Evolutionary conservation across 35 echinoderm and acorn worm species (phyloP), one percentile per base, ranked within the genome.

Genomic region (Acanthaster planci): DNA sequence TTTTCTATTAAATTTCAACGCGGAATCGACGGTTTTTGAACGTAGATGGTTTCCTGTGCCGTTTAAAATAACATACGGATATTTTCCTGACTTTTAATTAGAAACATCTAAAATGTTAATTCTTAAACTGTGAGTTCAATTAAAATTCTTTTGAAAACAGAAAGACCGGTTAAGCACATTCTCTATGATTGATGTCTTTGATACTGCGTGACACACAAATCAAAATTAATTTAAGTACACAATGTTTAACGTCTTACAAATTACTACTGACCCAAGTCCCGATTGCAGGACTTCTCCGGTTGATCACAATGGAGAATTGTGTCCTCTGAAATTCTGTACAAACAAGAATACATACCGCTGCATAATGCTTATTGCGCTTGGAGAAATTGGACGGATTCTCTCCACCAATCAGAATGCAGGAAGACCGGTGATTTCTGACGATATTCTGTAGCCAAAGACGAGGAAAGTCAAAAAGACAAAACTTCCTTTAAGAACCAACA

Each of bases 351-450:
- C 64, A 72, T 72, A 72, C 64, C 64, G 64, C 64, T 72, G 64
- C 64, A 72, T 72, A 72, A 72, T 72, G 64, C 64, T 72, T 72
- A 72, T 72, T 72, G 64, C 64, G 64, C 64, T 72, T 29, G 42
- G 64, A 72, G 34, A 72, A 31, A 26, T 26, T 72, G 64, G 64
- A 72, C 64, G 64, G 64, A 72, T 31, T 26, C 8, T 30, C 34
- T 60, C 34, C 26, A 72, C 64, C 64, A 72, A 72, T 72, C 64
- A 72, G 34, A 72, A 72, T 31, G 64, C 64, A 14, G 64, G 64
- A 72, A 72, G 64, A 72, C 64, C 64, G 14, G 64, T 72, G 64
- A 72, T 72, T 72, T 72, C 64, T 34, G 64, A 72, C 34, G 64
- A 72, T 72, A 72, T 72, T 72, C 64, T 72, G 64, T 26, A 72